Percentiles rank a stretch among this genome's conserved stretches.
These are phyloP conservation scores for Sciaenops ocellatus DNA, from an alignment of 2,797 vertebrate species.

Conservation along the genomic window DNA sequence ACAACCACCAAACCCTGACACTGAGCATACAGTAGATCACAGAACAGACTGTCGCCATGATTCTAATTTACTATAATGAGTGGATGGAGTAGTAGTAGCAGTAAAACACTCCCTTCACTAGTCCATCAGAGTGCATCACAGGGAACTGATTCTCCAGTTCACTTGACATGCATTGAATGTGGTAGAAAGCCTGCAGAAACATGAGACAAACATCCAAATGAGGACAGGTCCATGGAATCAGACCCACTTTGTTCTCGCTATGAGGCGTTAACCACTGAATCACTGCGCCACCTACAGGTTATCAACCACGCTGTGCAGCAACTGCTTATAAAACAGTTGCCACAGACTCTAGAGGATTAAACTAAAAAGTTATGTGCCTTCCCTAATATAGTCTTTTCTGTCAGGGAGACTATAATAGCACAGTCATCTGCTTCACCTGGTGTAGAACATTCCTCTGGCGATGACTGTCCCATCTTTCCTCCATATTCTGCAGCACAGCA, in stretches of 20 bases:
- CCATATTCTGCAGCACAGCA: slow-evolving; percentile 51
- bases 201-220: not conserved
- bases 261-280: not conserved
- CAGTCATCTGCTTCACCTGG: slow-evolving; percentile 59
- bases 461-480: slow-evolving; percentile 59
- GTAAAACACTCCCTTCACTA: not conserved
- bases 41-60: not conserved
- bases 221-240: not conserved
- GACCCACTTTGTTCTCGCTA: not conserved
- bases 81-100: not conserved
- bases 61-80: not conserved
- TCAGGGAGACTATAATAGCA: slow-evolving; percentile 61
- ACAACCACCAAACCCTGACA: not conserved
- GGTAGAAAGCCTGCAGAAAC: not conserved
- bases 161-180: not conserved
- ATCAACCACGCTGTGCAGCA: not conserved
- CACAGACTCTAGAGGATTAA: slow-evolving; percentile 35
- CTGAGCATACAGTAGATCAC: not conserved
- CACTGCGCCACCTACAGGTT: not conserved
- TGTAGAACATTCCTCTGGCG: slow-evolving; percentile 59
- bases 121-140: not conserved
- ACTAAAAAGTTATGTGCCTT: slow-evolving; percentile 33
- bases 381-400: slow-evolving; percentile 43
- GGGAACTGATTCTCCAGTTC: not conserved
- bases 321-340: slow-evolving; percentile 15